phyloP scores from a whole-genome alignment of 2,888 invertebrate species.

The Trachelus stipa region DNA sequence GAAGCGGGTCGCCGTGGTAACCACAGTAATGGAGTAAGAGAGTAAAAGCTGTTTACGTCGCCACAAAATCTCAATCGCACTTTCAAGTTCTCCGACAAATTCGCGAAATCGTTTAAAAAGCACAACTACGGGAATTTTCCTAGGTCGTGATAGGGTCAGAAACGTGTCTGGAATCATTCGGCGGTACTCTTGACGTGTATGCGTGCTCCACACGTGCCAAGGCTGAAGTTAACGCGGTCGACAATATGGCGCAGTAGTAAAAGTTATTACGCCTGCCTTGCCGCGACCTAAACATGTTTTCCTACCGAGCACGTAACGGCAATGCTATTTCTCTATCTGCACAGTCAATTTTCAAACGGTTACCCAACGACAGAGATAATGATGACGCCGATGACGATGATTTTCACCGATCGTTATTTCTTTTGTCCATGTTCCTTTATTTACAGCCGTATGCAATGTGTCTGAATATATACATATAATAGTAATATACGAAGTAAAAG shows the following conservation, averaged over 20 bases:
- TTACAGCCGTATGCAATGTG: too few relatives aligned
- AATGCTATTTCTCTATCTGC: neutral
- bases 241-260: conserved; percentile 34
- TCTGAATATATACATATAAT: neutral
- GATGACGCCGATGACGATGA: neutral
- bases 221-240: conserved; percentile 42
- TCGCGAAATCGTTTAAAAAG: neutral
- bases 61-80: neutral
- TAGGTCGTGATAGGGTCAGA: neutral
- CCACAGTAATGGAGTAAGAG: neutral
- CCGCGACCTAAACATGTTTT: conserved; percentile 14
- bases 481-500: neutral
- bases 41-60: neutral
- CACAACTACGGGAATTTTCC: neutral
- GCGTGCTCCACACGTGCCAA: conserved; percentile 45
- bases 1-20: neutral
- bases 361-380: neutral
- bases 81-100: neutral
- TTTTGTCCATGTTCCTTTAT: neutral
- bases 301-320: neutral
- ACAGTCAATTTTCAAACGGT: neutral
- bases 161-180: neutral
- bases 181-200: neutral
- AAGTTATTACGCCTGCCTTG: conserved; percentile 39
- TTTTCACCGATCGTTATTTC: neutral